A percentile compares a stretch with the other conserved stretches of the same genome.
Conservation (phyloP, 2,797 vertebrate species). For the Pangasius macronema region DNA sequence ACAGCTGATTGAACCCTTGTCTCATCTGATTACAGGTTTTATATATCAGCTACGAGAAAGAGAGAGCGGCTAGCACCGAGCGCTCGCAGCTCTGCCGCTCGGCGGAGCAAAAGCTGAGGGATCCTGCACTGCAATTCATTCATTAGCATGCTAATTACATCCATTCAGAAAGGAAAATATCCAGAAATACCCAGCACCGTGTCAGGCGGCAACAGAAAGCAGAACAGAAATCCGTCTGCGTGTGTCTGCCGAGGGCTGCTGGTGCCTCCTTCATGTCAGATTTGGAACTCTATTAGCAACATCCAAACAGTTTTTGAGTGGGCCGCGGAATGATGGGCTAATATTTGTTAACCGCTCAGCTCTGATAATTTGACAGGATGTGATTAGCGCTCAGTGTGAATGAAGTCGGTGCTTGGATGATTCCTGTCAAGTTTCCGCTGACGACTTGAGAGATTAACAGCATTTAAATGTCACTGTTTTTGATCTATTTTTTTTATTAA, state of each 20-base stretch:
- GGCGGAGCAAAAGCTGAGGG: constrained; percentile 52
- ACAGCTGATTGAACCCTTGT: constrained; percentile 60
- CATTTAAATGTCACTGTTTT: constrained; percentile 44
- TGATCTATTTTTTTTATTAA: background rate
- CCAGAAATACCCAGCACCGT: constrained; percentile 41
- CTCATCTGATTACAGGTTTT: constrained; percentile 63
- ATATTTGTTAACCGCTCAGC: constrained; percentile 48
- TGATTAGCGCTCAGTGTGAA: constrained; percentile 47
- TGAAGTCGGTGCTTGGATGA: constrained; percentile 37
- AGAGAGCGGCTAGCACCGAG: constrained; percentile 42
- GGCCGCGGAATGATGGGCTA: constrained; percentile 41
- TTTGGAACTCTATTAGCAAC: constrained; percentile 32
- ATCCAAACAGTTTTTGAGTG: constrained; percentile 41
- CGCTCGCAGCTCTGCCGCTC: constrained; percentile 38
- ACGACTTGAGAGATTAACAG: constrained; percentile 46
- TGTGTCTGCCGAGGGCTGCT: constrained; percentile 15
- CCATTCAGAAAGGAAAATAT: constrained; percentile 59
- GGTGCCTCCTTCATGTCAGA: constrained; percentile 47
- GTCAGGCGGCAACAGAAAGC: constrained; percentile 29
- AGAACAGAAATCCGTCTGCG: constrained; percentile 44
- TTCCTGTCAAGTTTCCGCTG: constrained; percentile 45
- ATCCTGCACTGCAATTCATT: constrained; percentile 55
- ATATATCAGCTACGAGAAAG: constrained; percentile 59
- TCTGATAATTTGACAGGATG: constrained; percentile 47
- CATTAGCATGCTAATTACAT: constrained; percentile 60